Conservation (phyloP, 92 coral and sea anemone genomes). For the Phenganax stokvisi region DNA sequence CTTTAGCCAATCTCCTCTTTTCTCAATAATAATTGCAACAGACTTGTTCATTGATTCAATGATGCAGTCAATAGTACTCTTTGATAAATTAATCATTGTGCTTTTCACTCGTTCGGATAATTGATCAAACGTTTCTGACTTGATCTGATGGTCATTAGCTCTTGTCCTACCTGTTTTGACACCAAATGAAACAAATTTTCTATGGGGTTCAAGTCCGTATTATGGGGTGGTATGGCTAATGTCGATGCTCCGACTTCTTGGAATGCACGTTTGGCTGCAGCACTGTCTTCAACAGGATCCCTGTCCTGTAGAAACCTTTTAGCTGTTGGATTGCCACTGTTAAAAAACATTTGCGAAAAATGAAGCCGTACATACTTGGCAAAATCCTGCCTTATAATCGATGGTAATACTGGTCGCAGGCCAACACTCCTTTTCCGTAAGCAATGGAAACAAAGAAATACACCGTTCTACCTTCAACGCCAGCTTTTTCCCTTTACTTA, state of each 20-base stretch:
- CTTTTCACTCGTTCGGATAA: neutral
- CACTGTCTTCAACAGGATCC: neutral
- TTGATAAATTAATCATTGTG: constrained; percentile 3
- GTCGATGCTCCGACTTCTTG: neutral
- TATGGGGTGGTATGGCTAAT: constrained; percentile 31
- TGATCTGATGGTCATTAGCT: neutral
- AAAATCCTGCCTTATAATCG: neutral
- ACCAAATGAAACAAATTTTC: constrained; percentile 23
- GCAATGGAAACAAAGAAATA: neutral
- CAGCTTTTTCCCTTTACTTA: constrained; percentile 2
- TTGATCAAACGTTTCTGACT: neutral
- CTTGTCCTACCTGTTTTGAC: neutral
- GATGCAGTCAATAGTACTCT: neutral
- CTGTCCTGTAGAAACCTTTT: neutral
- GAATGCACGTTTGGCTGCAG: no score
- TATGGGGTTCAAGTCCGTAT: constrained; percentile 39
- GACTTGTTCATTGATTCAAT: neutral
- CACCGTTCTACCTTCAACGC: neutral
- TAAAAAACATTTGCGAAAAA: neutral
- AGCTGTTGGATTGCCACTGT: neutral
- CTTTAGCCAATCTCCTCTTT: constrained; percentile 25
- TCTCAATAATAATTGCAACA: constrained; percentile 28
- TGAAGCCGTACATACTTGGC: neutral
- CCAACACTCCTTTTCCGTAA: constrained; percentile 24
- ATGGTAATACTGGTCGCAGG: constrained; percentile 7